Evolutionary conservation across 2,113 vertebrate genomes (phyloP), one percentile per base, ranked within the genome.

Genomic region (Reinhardtius hippoglossoides): DNA sequence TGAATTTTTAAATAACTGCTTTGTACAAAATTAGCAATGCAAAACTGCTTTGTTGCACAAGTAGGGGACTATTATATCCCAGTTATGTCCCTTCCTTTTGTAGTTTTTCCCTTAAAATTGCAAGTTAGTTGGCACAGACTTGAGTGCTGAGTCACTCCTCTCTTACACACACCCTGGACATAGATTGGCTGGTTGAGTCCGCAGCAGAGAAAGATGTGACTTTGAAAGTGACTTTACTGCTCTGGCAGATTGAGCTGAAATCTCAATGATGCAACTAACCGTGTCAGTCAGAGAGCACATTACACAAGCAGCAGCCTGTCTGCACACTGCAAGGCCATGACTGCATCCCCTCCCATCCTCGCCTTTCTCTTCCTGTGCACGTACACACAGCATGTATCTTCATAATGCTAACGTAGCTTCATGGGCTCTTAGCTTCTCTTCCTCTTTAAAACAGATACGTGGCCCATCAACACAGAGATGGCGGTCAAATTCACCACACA

Each of bases 91-190:
- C 40, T 42, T 42, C 9, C 23, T 37, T 2, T 4, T 37, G 16
- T 7, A 21, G 6, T 40, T 37, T 63, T 67, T 55, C 81, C 78
- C 26, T 62, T 5, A 73, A 64, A 52, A 0, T 67, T 56, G 18
- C 4, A 13, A 56, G 80, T 61, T 67, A 16, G 1, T 27, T 16
- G 26, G 3, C 40, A 50, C 44, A 81, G 42, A 60, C 16, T 13
- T 52, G 20, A 52, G 20, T 52, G 83, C 81, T 78, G 91, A 89
- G 77, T 91, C 86, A 92, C 71, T 80, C 31, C 48, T 76, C 24
- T 27, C 72, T 50, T 13, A 3, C 48, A 50, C 83, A 85, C 79
- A 64, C 76, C 76, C 78, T 71, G 67, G 54, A 80, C 58, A 76
- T 35, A n/a, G 62, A 37, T 70, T 23, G 81, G 78, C 60, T 67